Percentiles rank a stretch among this genome's conserved stretches.
Evolutionary conservation across 2,888 invertebrate species (phyloP).

Genomic region (Exocentrus adspersus): DNA sequence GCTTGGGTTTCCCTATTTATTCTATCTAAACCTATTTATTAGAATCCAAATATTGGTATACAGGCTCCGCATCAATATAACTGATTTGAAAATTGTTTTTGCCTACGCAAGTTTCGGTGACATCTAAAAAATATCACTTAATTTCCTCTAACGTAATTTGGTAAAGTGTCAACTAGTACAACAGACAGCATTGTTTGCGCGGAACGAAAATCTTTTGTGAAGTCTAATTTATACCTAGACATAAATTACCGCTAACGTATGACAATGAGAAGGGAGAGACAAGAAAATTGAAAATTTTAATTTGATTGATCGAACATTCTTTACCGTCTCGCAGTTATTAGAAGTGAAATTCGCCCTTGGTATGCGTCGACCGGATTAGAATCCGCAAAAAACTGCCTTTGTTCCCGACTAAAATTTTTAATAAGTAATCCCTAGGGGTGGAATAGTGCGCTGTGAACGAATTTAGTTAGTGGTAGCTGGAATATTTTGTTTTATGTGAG

Average conservation of each 20-base stretch:
- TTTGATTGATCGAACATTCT: background rate
- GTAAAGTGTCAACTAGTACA: background rate
- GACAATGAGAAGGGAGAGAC: background rate
- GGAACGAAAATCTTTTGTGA: background rate
- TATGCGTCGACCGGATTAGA: background rate
- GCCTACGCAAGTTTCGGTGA: background rate
- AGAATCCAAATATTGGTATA: too few species aligned
- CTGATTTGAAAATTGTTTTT: background rate
- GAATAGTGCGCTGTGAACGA: too few species aligned
- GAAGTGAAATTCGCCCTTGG: background rate
- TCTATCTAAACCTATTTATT: too few species aligned
- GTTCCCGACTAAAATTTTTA: too few species aligned
- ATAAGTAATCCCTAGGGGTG: too few species aligned
- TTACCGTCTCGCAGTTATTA: background rate
- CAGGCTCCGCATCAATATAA: too few species aligned
- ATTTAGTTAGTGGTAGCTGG: too few species aligned
- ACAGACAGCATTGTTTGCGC: slow-evolving; percentile 3
- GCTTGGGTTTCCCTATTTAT: too few species aligned
- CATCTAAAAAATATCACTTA: background rate
- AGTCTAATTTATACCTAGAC: background rate
- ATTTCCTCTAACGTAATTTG: background rate
- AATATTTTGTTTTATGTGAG: too few species aligned
- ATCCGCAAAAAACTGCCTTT: background rate
- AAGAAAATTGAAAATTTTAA: slow-evolving; percentile 3
- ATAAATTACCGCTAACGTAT: background rate